Evolutionary conservation across 2,888 invertebrate species (phyloP).

Genomic region (Drosophila longiperda): DNA sequence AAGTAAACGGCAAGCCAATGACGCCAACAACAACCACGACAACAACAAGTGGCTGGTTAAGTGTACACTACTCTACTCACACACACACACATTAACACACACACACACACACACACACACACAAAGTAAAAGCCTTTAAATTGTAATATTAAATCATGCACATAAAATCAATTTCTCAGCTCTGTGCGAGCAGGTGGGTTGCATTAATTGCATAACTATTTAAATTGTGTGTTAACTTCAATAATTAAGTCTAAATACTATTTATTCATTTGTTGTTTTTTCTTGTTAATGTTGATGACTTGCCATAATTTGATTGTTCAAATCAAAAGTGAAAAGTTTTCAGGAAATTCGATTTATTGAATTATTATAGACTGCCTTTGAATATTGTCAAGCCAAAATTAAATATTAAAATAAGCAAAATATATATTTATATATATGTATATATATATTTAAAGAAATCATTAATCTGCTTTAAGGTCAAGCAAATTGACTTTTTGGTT

Average conservation of each 20-base stretch:
- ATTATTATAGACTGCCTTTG: background rate
- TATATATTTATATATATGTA: background rate
- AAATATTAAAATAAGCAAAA: background rate
- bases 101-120: background rate
- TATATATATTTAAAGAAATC: background rate
- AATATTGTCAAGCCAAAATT: background rate
- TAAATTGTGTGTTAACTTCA: background rate
- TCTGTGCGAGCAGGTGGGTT: background rate
- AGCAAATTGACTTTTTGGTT: background rate
- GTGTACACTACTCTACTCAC: background rate
- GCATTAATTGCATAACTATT: conserved; percentile 1
- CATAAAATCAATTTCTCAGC: conserved; percentile 12
- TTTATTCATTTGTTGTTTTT: background rate
- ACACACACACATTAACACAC: background rate
- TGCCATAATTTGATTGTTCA: too few species aligned
- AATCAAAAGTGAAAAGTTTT: too few species aligned
- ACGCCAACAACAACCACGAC: conserved; percentile 30
- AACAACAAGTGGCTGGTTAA: conserved; percentile 14
- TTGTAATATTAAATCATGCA: conserved; percentile 7
- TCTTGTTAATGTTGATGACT: too few species aligned
- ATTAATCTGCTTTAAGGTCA: background rate
- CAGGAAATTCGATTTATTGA: background rate
- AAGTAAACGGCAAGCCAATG: conserved; percentile 34
- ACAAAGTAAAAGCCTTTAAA: conserved; percentile 1
- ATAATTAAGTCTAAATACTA: background rate